Conservation (phyloP, 2,797 vertebrate genomes). For the Crocidura indochinensis region DNA sequence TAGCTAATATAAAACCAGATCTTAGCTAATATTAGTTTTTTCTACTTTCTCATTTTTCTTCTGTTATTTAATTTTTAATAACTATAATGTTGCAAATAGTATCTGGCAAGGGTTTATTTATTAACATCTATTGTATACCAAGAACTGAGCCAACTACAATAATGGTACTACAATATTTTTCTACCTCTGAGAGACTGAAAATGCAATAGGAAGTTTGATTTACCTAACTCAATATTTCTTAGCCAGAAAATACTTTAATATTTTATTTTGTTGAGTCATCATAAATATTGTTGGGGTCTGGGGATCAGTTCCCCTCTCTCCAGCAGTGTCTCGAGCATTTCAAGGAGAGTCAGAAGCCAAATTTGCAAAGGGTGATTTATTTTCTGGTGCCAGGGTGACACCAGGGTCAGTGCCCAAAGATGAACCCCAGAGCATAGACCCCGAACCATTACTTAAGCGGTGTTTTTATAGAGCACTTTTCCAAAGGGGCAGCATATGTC, state of each 20-base stretch:
- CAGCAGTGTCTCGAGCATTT: too few relatives aligned
- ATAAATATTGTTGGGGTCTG: too few relatives aligned
- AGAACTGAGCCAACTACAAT: neutral
- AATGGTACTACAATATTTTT: conserved; percentile 24
- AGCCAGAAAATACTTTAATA: conserved; percentile 52
- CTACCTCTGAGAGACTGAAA: conserved; percentile 18
- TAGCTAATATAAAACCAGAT: neutral
- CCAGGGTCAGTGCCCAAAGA: too few relatives aligned
- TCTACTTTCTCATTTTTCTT: neutral
- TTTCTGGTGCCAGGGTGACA: too few relatives aligned
- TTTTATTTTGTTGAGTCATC: conserved; percentile 61
- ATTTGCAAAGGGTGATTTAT: too few relatives aligned
- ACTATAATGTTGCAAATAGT: conserved; percentile 38
- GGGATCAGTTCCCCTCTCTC: too few relatives aligned
- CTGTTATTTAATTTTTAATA: conserved; percentile 12
- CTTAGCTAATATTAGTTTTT: neutral
- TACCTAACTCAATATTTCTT: neutral
- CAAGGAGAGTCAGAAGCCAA: too few relatives aligned
- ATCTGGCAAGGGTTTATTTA: conserved; percentile 5
- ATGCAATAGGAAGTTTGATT: conserved; percentile 15
- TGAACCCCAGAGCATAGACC: too few relatives aligned
- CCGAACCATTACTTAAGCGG: too few relatives aligned
- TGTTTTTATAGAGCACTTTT: too few relatives aligned
- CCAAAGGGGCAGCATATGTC: too few relatives aligned
- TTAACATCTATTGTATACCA: neutral